Conservation (phyloP, 2,888 invertebrate genomes). For the Papilio demoleus region DNA sequence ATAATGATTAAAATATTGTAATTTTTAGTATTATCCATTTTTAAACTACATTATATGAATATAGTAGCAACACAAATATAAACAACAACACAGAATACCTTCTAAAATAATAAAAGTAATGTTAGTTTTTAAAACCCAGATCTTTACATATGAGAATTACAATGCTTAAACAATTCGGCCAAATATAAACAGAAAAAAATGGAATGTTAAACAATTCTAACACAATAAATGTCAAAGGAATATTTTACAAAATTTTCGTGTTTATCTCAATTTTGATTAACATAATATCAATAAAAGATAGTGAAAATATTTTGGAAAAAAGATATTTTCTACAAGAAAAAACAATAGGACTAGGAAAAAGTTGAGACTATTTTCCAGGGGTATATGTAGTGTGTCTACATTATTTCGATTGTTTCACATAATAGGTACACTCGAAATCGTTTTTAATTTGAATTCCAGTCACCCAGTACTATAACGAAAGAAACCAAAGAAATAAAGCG, state of each 20-base stretch:
- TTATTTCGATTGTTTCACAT: neutral
- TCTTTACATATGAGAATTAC: neutral
- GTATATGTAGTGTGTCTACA: neutral
- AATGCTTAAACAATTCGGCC: neutral
- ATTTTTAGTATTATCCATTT: neutral
- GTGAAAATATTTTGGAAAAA: neutral
- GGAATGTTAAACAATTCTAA: conserved; percentile 5
- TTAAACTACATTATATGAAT: neutral
- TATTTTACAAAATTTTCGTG: too few species aligned
- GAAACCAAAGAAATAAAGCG: too few species aligned
- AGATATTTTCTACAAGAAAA: neutral
- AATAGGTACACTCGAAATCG: neutral
- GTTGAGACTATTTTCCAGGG: neutral
- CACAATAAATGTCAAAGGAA: too few species aligned
- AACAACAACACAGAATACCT: neutral
- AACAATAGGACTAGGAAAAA: conserved; percentile 6
- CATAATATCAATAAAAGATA: neutral
- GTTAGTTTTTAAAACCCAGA: neutral
- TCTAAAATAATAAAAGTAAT: neutral
- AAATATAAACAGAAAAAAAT: conserved; percentile 4
- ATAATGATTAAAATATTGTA: neutral
- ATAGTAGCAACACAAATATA: neutral
- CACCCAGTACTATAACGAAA: too few species aligned
- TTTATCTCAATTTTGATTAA: too few species aligned
- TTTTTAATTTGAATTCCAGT: neutral